phyloP scores from a whole-genome alignment of 2,113 vertebrate genomes.

The Cygnus buccinator region DNA sequence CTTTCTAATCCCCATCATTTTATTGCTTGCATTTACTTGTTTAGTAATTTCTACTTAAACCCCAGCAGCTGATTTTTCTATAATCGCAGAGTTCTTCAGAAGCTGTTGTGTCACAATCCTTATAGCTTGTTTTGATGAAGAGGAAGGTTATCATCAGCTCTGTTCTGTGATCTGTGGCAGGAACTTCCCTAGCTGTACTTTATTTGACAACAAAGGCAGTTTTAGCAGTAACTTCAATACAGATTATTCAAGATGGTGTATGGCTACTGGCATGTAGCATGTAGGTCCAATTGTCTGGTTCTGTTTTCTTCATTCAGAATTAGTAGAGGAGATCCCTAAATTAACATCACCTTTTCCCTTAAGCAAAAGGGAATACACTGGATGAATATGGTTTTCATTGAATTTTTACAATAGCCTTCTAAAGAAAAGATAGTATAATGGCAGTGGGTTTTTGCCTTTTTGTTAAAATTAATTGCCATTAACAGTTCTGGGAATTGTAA shows the following conservation, averaged over 20 bases:
- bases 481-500: background rate
- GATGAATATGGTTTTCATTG: background rate
- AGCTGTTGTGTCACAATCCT: background rate
- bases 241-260: background rate
- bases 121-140: background rate
- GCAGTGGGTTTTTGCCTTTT: background rate
- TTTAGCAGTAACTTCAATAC: background rate
- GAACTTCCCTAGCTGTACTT: background rate
- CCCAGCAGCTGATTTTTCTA: background rate
- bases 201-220: background rate
- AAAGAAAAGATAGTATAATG: background rate
- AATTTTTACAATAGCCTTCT: background rate
- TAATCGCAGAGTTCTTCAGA: background rate
- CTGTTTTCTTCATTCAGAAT: background rate
- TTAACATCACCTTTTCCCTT: background rate
- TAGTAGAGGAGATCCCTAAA: background rate
- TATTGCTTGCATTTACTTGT: background rate
- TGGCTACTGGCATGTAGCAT: background rate
- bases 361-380: background rate
- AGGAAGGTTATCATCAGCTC: too few relatives aligned
- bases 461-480: background rate
- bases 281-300: background rate
- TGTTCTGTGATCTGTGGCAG: background rate
- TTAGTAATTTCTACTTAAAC: background rate
- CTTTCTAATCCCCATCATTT: background rate